Evolutionary conservation across 2,113 vertebrate species (phyloP).

Genomic region (Rostratula benghalensis): DNA sequence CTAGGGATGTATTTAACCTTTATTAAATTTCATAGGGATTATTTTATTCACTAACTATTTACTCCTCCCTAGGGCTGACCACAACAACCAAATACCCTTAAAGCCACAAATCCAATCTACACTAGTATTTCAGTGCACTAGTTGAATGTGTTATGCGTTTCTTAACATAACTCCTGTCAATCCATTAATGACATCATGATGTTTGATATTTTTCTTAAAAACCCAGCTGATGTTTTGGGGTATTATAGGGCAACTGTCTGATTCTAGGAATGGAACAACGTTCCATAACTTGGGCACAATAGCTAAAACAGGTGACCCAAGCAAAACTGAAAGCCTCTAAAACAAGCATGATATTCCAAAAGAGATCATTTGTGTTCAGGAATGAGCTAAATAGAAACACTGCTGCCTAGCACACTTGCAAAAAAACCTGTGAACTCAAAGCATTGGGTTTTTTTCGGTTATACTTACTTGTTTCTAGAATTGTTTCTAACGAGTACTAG

Average conservation of each 20-base stretch:
- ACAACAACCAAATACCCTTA: background rate
- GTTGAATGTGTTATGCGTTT: background rate
- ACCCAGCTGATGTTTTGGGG: background rate
- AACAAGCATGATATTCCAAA: background rate
- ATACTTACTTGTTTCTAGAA: background rate
- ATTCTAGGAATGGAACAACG: background rate
- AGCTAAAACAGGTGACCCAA: background rate
- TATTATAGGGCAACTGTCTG: background rate
- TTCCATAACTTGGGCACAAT: background rate
- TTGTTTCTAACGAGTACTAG: background rate
- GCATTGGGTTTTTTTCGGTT: background rate
- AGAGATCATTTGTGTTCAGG: background rate
- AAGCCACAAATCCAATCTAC: background rate
- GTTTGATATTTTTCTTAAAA: background rate
- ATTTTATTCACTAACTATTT: constrained; percentile 34
- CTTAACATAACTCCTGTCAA: background rate
- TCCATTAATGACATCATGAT: background rate
- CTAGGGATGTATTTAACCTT: constrained; percentile 26
- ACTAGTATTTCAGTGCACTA: background rate
- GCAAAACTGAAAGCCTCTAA: background rate
- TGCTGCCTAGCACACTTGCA: background rate
- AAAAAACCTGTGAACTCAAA: background rate
- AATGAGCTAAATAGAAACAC: background rate
- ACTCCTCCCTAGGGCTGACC: background rate
- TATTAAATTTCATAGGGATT: constrained; percentile 4